Evolutionary conservation across 2,888 invertebrate species (phyloP), one percentile per base, ranked within the genome.

Genomic region (Teleiodes luculella): DNA sequence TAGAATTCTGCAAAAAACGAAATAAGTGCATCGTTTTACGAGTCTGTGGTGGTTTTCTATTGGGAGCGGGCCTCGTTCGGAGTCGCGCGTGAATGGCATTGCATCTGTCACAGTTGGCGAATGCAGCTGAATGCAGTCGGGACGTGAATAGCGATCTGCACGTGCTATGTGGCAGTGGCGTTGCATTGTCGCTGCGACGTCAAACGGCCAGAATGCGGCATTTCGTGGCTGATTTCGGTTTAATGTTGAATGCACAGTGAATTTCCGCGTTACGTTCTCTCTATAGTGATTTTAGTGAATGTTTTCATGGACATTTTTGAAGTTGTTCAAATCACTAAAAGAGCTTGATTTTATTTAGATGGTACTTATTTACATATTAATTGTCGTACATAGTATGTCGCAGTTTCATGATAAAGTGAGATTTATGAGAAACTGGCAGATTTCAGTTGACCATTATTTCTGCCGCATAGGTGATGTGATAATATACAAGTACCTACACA

Each of bases 61-160:
- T 65, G 60, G 60, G 55, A 56, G 60, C 55, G 61, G 57, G 61
- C 58, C 64, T 66, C 59, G 60, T 53, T 63, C 24, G 31, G 8
- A 14, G 59, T 57, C 57, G 54, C 58, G 63, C 68, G 65, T 68
- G 68, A 72, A 77, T 67, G 60, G 67, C 60, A 64, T 63, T 59
- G 65, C 69, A 68, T 66, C 65, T 74, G 72, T 72, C 70, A 77
- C 74, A 73, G 76, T n/a, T 33, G 8, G 33, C 33, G 11, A 33
- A 8, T 69, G 59, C 60, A 58, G 59, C 49, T 53, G 58, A 56
- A 52, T 63, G 61, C 64, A 60, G 60, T 59, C 57, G 61, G 57
- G 59, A 58, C 60, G 61, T 64, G 62, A 67, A 69, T 63, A 57
- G 55, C 51, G 52, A 62, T 58, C 62, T 59, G 66, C 59, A 59